These are phyloP conservation scores for Gorsachius goisagi DNA, from an alignment of 2,113 vertebrate species.

Conservation along the genomic window DNA sequence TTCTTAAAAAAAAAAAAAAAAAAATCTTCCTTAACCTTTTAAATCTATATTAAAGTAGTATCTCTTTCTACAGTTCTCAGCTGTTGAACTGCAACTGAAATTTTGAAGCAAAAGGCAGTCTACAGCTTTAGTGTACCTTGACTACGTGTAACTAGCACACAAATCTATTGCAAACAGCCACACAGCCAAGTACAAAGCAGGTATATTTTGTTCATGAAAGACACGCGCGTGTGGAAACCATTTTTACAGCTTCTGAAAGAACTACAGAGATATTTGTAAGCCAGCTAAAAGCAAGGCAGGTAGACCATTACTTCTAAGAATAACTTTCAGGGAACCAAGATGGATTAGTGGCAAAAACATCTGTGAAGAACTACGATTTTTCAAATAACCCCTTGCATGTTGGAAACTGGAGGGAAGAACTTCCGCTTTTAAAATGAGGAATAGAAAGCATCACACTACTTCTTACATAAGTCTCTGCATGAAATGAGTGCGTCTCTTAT, in stretches of 20 bases:
- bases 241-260: neutral
- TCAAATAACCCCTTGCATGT: neutral
- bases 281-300: neutral
- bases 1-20: neutral
- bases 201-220: neutral
- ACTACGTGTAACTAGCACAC: neutral
- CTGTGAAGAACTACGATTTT: neutral
- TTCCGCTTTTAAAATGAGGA: neutral
- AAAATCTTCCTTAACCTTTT: neutral
- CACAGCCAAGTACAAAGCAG: conserved; percentile 3
- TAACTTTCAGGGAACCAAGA: neutral
- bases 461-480: neutral
- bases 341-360: neutral
- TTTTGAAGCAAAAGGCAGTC: neutral
- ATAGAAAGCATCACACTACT: neutral
- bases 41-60: neutral
- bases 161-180: neutral
- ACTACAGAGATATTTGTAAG: neutral
- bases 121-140: neutral
- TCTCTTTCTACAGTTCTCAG: neutral
- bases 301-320: neutral
- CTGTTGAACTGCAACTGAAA: neutral
- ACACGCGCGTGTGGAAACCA: neutral
- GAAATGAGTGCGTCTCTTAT: neutral
- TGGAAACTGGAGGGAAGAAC: neutral